Conservation (phyloP, 2,797 vertebrate species). For the Geotrypetes seraphini region DNA sequence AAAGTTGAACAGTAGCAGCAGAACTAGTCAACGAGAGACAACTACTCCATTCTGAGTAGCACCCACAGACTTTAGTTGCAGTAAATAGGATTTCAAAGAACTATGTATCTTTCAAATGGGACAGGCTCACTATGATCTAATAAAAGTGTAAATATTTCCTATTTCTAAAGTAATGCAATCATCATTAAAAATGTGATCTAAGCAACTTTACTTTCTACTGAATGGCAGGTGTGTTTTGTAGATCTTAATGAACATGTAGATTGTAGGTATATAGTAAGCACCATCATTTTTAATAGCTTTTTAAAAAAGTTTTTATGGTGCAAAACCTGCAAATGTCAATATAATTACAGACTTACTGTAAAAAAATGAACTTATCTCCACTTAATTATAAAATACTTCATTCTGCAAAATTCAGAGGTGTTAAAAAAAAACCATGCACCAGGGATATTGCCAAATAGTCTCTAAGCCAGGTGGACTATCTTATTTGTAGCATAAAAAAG, state of each 20-base stretch:
- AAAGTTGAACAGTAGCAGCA: constrained; percentile 41
- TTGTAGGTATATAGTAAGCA: constrained; percentile 49
- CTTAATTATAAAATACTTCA: too few relatives aligned
- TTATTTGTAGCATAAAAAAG: too few relatives aligned
- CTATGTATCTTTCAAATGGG: constrained; percentile 43
- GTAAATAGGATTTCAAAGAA: constrained; percentile 45
- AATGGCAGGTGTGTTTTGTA: constrained; percentile 48
- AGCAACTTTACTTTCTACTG: constrained; percentile 52
- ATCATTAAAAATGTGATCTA: constrained; percentile 46
- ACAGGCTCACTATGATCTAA: constrained; percentile 48
- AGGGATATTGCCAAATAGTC: too few relatives aligned
- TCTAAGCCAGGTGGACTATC: too few relatives aligned
- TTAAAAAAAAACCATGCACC: too few relatives aligned
- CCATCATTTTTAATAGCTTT: constrained; percentile 30
- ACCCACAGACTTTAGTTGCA: constrained; percentile 39
- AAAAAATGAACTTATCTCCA: too few relatives aligned
- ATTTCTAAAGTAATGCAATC: constrained; percentile 57
- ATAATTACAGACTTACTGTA: too few relatives aligned
- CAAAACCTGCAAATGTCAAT: constrained; percentile 54
- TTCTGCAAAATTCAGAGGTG: too few relatives aligned
- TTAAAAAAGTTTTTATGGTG: constrained; percentile 50
- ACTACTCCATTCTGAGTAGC: constrained; percentile 41
- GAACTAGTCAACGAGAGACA: constrained; percentile 39
- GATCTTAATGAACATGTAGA: constrained; percentile 43
- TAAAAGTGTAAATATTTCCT: constrained; percentile 52